Evolutionary conservation across 1,140 invertebrate genomes (phyloP), one percentile per base, ranked within the genome.

Genomic region (Drosophila orena): DNA sequence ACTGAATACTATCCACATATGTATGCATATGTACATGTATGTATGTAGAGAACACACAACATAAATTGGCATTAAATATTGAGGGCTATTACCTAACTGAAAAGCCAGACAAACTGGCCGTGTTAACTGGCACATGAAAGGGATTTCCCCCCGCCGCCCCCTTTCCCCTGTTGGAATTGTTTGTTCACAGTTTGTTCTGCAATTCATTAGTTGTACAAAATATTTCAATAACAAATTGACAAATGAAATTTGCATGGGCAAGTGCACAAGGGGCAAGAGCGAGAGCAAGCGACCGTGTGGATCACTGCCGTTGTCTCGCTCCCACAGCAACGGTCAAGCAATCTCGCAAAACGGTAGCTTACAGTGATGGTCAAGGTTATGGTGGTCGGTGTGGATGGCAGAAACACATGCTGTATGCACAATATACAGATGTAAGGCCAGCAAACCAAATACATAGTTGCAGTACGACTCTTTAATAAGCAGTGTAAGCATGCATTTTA

Each of bases 11-110:
- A 24, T 43, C n/a, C 12, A 2, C 22, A 46, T 14, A 12, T 3
- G 22, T 44, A 14, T 44, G 27, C 7, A 30, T 1, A 30, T 30
- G 22, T 43, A 12, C 8, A 11, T 46, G 24, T 46, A 14, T 44
- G n/a, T n/a, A n/a, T n/a, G n/a, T n/a, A 15, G 54, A 69, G 47
- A 77, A 73, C 64, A 85, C 77, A 75, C 77, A 84, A 73, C 74
- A 89, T 86, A 79, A 86, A 86, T 86, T 86, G 81, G 75, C 79
- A 86, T 86, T 88, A 88, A 86, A 86, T 86, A 86, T 89, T 89
- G 84, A 88, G 77, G 70, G 64, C 77, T 77, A 69, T 81, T 83
- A 78, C 43, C 79, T 35, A 77, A 60, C 72, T 64, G 43, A 74
- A 76, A 68, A 76, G 73, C 73, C 38, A 76, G 72, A 77, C 73